phyloP scores from a whole-genome alignment of 2,797 vertebrate species.

The Rhabdophis nuchalis region DNA sequence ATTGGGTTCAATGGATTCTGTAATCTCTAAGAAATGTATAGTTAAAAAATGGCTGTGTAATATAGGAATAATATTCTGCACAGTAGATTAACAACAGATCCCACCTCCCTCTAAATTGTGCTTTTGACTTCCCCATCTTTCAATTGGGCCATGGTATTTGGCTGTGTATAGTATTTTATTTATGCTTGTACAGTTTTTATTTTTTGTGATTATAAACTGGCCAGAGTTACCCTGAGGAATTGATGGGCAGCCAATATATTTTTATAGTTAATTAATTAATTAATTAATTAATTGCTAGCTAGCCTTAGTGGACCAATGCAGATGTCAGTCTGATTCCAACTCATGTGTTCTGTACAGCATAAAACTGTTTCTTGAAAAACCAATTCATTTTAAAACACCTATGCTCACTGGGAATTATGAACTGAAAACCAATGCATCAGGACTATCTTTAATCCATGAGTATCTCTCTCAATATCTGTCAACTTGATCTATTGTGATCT shows the following conservation, averaged over 20 bases:
- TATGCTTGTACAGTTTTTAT: background rate
- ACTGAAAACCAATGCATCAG: background rate
- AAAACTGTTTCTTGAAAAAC: background rate
- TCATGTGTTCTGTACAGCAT: background rate
- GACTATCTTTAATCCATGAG: background rate
- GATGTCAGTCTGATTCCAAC: background rate
- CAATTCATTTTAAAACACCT: background rate
- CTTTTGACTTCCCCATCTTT: background rate
- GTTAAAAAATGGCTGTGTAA: background rate
- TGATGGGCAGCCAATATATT: background rate
- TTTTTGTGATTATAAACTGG: background rate
- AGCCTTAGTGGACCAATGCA: background rate
- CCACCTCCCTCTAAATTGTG: background rate
- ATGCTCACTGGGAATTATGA: background rate
- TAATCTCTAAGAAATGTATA: background rate
- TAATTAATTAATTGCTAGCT: no score
- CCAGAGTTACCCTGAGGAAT: no score
- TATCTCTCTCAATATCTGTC: background rate
- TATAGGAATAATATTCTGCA: background rate
- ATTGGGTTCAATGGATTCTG: background rate
- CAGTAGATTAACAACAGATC: background rate
- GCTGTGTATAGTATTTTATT: background rate
- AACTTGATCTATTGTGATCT: background rate
- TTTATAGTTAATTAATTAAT: no score
- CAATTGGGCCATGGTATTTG: background rate